Evolutionary conservation across 53 echinoderm and acorn worm genomes (phyloP).

Genomic region (Glandiceps talaboti): DNA sequence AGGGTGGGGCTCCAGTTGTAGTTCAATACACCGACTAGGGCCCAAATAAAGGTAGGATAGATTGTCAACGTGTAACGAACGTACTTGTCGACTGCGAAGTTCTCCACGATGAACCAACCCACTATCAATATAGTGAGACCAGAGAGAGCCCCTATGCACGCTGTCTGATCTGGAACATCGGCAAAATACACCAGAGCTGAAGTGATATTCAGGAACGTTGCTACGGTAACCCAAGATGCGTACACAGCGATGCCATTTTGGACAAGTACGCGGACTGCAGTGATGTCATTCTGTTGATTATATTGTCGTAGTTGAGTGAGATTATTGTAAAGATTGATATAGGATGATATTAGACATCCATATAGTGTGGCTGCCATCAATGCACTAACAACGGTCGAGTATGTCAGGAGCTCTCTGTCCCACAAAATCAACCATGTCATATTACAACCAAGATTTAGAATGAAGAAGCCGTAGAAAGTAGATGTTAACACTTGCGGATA

Average conservation of each 20-base stretch:
- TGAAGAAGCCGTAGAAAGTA: constrained; percentile 23
- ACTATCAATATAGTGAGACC: constrained; percentile 1
- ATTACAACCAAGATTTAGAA: constrained; percentile 10
- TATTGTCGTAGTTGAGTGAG: background rate
- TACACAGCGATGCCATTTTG: background rate
- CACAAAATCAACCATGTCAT: background rate
- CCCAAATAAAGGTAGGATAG: constrained; percentile 23
- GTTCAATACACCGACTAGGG: constrained; percentile 1
- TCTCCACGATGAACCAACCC: constrained; percentile 6
- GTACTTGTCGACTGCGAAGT: constrained; percentile 8
- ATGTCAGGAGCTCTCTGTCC: background rate
- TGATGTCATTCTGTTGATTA: constrained; percentile 1
- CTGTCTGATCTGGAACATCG: background rate
- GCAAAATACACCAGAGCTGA: background rate
- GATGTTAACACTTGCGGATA: constrained; percentile 50
- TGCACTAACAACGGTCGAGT: background rate
- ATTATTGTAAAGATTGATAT: background rate
- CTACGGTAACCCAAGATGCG: background rate
- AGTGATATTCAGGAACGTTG: background rate
- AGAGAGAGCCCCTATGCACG: background rate
- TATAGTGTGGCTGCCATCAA: background rate
- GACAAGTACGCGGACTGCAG: background rate
- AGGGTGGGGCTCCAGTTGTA: background rate
- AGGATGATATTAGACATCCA: background rate
- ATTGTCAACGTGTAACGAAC: constrained; percentile 19